These are phyloP conservation scores for Dinoponera quadriceps DNA, from an alignment of 1,140 invertebrate species.

Conservation along the genomic window DNA sequence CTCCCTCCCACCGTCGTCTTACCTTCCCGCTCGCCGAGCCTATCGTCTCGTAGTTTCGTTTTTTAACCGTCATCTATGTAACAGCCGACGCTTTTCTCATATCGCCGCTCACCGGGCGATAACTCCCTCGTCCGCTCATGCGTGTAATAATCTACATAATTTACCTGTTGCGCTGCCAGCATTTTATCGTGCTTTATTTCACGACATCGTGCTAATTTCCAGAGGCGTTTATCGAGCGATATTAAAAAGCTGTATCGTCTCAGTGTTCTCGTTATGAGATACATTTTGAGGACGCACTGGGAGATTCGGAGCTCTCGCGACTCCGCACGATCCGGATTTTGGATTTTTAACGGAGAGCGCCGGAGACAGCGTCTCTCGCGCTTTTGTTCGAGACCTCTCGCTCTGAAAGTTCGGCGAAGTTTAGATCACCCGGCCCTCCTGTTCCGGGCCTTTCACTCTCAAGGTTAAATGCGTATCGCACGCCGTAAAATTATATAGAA, in stretches of 20 bases:
- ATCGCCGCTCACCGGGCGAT: neutral
- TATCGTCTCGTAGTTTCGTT: neutral
- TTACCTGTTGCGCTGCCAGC: neutral
- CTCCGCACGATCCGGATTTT: no score
- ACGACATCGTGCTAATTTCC: neutral
- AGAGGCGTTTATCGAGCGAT: neutral
- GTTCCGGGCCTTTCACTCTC: conserved; percentile 36
- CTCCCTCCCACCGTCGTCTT: neutral
- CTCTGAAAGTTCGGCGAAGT: neutral
- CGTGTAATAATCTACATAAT: neutral
- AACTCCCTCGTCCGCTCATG: neutral
- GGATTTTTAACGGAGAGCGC: no score
- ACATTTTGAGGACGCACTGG: no score
- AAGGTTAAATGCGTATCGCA: conserved; percentile 34
- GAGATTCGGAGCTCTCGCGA: no score
- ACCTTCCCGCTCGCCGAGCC: neutral
- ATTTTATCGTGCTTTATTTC: neutral
- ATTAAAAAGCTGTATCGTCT: no score
- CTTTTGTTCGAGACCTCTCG: no score
- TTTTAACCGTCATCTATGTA: neutral
- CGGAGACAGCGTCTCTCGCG: no score
- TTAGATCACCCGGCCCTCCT: neutral
- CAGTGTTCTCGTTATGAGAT: no score
- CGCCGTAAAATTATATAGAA: conserved; percentile 42
- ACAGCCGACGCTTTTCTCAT: neutral